Evolutionary conservation across 2,113 vertebrate species (phyloP).

Genomic region (Silurus glanis): DNA sequence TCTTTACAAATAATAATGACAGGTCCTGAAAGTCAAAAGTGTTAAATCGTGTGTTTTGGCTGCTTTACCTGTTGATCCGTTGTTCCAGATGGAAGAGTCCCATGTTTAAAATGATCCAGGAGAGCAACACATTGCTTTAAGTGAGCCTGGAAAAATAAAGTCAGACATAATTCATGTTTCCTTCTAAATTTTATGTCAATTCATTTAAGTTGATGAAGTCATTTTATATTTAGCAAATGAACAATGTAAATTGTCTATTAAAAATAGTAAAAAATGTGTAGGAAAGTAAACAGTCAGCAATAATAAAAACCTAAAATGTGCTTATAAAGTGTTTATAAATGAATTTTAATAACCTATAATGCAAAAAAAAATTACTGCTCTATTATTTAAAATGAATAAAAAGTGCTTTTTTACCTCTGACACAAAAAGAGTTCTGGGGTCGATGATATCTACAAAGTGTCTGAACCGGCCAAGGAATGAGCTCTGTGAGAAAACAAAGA

Average conservation of each 20-base stretch:
- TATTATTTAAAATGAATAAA: neutral
- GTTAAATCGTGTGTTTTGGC: neutral
- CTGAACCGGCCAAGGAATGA: conserved; percentile 90
- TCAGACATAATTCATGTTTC: neutral
- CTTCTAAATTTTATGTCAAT: neutral
- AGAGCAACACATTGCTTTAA: conserved; percentile 85
- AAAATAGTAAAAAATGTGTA: neutral
- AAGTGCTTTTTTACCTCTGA: conserved; percentile 81
- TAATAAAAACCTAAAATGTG: neutral
- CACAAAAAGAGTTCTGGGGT: conserved; percentile 92
- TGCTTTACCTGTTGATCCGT: conserved; percentile 82
- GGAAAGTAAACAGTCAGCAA: neutral
- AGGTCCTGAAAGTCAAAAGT: neutral
- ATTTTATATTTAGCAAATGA: neutral
- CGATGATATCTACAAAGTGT: conserved; percentile 93
- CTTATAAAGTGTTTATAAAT: too few relatives aligned
- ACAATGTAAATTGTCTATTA: neutral
- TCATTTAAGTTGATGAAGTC: neutral
- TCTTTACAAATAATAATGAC: neutral
- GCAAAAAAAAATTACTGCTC: neutral
- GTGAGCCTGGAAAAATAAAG: conserved; percentile 70
- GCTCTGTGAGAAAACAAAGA: conserved; percentile 68
- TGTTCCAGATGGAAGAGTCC: conserved; percentile 80
- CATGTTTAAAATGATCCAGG: conserved; percentile 90
- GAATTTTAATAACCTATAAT: neutral